A percentile compares a stretch with the other conserved stretches of the same genome.
phyloP scores from a whole-genome alignment of 2,113 vertebrate genomes.

The Irena cyanogastra region DNA sequence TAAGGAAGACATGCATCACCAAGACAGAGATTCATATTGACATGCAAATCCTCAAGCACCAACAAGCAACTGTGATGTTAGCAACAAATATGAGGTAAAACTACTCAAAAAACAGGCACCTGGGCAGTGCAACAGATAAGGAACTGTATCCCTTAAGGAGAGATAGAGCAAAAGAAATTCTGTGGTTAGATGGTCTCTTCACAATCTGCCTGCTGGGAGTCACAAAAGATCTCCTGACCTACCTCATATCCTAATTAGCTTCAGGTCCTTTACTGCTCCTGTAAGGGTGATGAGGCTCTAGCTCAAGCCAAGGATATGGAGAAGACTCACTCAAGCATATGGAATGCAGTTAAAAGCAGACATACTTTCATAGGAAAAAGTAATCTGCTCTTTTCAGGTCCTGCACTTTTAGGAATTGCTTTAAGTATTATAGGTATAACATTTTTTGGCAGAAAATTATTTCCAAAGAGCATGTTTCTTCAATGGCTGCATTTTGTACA shows the following conservation, averaged over 20 bases:
- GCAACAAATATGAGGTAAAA: neutral
- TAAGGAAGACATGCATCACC: neutral
- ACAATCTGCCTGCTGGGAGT: neutral
- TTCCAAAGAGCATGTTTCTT: neutral
- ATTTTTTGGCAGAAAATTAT: neutral
- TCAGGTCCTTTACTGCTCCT: neutral
- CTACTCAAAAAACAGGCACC: neutral
- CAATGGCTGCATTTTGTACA: neutral
- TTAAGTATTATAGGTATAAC: neutral
- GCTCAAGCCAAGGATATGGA: neutral
- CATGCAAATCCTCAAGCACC: neutral
- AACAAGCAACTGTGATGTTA: neutral
- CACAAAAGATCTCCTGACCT: neutral
- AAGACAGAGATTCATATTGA: neutral
- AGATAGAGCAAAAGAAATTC: neutral
- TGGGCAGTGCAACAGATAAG: neutral
- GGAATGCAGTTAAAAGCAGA: neutral
- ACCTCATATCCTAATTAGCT: neutral
- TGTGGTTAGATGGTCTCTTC: neutral
- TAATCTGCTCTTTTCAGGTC: neutral
- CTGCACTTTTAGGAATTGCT: neutral
- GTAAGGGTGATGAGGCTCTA: neutral
- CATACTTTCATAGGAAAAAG: neutral
- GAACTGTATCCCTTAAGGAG: neutral
- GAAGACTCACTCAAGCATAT: neutral